Percentiles rank a stretch among this genome's conserved stretches.
phyloP scores from a whole-genome alignment of 2,888 invertebrate species.

The Ichneumoninae sp. region DNA sequence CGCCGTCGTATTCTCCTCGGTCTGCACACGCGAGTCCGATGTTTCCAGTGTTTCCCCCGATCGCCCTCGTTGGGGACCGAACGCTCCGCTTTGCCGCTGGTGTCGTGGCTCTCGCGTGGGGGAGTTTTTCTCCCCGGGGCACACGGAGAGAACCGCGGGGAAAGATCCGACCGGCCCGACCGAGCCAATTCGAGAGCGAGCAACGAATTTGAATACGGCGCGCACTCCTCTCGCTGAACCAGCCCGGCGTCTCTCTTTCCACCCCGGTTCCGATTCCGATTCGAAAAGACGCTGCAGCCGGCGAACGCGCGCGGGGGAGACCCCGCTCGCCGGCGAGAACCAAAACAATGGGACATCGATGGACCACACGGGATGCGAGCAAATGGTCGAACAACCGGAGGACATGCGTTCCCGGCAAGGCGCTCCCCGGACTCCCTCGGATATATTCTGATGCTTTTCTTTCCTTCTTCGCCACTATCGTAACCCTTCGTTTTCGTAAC shows the following conservation, averaged over 20 bases:
- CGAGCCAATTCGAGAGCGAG: slow-evolving; percentile 81
- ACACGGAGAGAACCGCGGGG: slow-evolving; percentile 29
- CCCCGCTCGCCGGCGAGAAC: slow-evolving; percentile 72
- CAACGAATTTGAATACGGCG: slow-evolving; percentile 80
- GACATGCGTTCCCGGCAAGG: slow-evolving; percentile 83
- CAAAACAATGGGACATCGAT: slow-evolving; percentile 83
- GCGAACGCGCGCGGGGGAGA: slow-evolving; percentile 39
- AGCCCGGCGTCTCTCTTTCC: slow-evolving; percentile 26
- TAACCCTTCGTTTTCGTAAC: slow-evolving; percentile 15
- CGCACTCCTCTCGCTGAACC: slow-evolving; percentile 41
- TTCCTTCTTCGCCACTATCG: slow-evolving; percentile 52
- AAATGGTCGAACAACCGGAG: slow-evolving; percentile 84
- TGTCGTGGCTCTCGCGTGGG: not conserved
- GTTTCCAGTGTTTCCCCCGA: slow-evolving; percentile 19
- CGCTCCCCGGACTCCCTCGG: slow-evolving; percentile 62
- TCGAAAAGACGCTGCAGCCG: slow-evolving; percentile 40
- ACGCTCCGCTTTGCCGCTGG: not conserved
- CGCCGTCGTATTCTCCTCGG: slow-evolving; percentile 40
- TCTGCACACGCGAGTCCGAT: slow-evolving; percentile 15
- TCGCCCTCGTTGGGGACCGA: not conserved
- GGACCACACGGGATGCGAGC: slow-evolving; percentile 84
- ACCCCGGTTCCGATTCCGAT: not conserved
- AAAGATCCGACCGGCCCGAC: slow-evolving; percentile 52
- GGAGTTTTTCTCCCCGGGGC: slow-evolving; percentile 6
- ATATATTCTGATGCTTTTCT: slow-evolving; percentile 62